Conservation (phyloP, 2,797 vertebrate species). For the Cichlasoma orientale region DNA sequence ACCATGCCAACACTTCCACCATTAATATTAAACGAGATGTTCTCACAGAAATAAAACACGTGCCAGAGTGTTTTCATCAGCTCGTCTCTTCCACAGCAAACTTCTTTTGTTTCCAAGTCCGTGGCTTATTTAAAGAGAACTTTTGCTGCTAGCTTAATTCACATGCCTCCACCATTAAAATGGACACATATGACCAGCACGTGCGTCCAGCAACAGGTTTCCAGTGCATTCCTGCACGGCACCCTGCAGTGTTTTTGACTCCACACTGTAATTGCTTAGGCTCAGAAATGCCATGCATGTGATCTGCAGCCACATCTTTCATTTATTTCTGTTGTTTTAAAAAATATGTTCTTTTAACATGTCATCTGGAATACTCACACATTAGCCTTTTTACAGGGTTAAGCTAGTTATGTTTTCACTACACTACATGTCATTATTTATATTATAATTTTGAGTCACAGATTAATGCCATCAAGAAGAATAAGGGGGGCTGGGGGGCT, state of each 20-base stretch:
- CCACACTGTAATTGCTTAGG: conserved; percentile 15
- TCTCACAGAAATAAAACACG: background rate
- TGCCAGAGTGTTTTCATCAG: background rate
- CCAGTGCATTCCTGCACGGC: conserved; percentile 20
- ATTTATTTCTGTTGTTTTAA: background rate
- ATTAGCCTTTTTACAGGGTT: background rate
- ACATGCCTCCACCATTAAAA: conserved; percentile 11
- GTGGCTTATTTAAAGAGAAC: background rate
- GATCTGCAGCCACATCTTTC: background rate
- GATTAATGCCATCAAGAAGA: background rate
- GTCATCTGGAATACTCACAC: background rate
- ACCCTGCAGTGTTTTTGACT: conserved; percentile 20
- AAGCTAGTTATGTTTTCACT: background rate
- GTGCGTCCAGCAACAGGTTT: conserved; percentile 3
- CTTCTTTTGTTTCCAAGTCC: background rate
- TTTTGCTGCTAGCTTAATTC: background rate
- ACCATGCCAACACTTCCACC: background rate
- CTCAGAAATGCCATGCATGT: conserved; percentile 19
- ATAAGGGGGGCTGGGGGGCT: background rate
- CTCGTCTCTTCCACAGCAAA: background rate
- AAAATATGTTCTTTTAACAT: background rate
- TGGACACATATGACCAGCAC: background rate
- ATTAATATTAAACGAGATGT: background rate
- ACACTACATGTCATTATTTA: background rate
- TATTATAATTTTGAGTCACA: background rate